These are phyloP conservation scores for Coendou prehensilis DNA, from an alignment of 2,797 vertebrate genomes.

Conservation along the genomic window DNA sequence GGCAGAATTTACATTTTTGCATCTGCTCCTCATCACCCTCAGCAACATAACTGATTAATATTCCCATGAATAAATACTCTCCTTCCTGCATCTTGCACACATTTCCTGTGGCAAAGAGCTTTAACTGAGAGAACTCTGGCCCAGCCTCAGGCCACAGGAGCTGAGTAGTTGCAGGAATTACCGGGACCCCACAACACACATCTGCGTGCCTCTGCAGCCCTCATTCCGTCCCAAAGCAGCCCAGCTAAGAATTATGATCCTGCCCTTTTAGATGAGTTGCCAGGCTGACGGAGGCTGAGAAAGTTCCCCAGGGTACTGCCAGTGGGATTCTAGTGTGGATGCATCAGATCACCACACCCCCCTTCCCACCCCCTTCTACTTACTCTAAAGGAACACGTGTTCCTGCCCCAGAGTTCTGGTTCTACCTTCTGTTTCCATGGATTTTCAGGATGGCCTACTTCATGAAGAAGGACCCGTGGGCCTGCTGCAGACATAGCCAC, in stretches of 20 bases:
- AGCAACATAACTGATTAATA: neutral
- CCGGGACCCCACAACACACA: neutral
- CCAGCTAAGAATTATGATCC: neutral
- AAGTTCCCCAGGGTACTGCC: fast-evolving
- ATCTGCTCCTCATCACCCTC: neutral
- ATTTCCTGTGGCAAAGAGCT: neutral
- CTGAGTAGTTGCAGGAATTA: neutral
- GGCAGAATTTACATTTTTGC: neutral
- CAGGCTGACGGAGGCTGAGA: neutral
- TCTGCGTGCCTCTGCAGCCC: no score
- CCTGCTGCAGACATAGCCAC: neutral
- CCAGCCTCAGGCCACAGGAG: neutral
- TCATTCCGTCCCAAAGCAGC: neutral
- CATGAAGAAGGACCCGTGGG: neutral
- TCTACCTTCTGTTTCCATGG: neutral
- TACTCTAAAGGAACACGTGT: neutral
- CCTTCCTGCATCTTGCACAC: neutral
- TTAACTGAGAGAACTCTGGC: neutral
- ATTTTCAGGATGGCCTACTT: neutral
- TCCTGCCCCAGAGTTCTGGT: neutral
- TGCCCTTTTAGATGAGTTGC: neutral
- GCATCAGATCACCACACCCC: no score
- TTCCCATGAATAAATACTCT: neutral
- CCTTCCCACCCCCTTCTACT: neutral
- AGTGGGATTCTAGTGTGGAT: fast-evolving